These are phyloP conservation scores for Danio rerio DNA, from an alignment of 2,113 vertebrate genomes.

Conservation along the genomic window GRCz12tu NC_133176.1:744001-744500, in stretches of 20 bases:
- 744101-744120: constrained; percentile 90
- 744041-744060: constrained; percentile 85
- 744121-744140: constrained; percentile 92
- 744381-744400: no score
- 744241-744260: no score
- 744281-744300: background rate
- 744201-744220: background rate
- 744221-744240: background rate
- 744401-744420: fast-evolving
- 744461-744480: background rate
- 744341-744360: no score
- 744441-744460: no score
- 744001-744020: constrained; percentile 83
- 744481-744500: no score
- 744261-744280: no score
- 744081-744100: constrained; percentile 86
- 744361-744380: no score
- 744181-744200: background rate
- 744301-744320: background rate
- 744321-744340: background rate
- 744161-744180: background rate
- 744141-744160: constrained; percentile 83
- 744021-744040: constrained; percentile 87
- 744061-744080: constrained; percentile 84
- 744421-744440: background rate